A percentile compares a stretch with the other conserved stretches of the same genome.
Evolutionary conservation across 2,113 vertebrate species (phyloP).

Genomic region (Okapia johnstoni): DNA sequence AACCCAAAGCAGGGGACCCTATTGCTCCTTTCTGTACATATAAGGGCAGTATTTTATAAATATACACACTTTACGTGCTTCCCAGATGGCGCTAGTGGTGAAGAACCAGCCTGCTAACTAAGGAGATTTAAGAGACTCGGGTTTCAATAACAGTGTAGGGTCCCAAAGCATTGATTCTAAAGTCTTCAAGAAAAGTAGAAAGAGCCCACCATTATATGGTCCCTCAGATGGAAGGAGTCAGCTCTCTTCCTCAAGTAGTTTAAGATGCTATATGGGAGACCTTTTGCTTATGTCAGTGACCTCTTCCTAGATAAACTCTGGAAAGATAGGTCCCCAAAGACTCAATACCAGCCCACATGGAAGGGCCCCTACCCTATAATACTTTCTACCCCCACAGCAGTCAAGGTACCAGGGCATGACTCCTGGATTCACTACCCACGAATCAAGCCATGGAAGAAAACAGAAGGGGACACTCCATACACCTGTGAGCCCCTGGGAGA

Average conservation of each 20-base stretch:
- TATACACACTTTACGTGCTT: neutral
- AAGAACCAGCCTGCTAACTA: neutral
- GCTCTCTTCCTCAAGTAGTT: neutral
- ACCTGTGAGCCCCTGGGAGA: neutral
- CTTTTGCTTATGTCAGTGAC: neutral
- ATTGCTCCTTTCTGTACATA: neutral
- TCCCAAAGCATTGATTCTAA: too few species aligned
- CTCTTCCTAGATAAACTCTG: neutral
- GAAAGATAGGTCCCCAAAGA: neutral
- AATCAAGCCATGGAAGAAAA: neutral
- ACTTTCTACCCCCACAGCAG: neutral
- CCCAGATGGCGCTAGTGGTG: neutral
- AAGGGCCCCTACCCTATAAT: neutral
- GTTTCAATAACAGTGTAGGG: too few species aligned
- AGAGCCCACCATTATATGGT: neutral
- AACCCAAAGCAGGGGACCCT: accelerated
- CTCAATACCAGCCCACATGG: neutral
- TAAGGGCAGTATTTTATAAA: neutral
- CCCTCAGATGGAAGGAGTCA: neutral
- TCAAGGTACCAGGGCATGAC: neutral
- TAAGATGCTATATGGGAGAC: neutral
- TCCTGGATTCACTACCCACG: neutral
- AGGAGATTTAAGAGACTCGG: neutral
- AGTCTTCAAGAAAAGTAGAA: neutral
- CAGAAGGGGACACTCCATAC: neutral